Evolutionary conservation across 92 coral and sea anemone genomes (phyloP), one percentile per base, ranked within the genome.

Genomic region (Bergia puertoricense): DNA sequence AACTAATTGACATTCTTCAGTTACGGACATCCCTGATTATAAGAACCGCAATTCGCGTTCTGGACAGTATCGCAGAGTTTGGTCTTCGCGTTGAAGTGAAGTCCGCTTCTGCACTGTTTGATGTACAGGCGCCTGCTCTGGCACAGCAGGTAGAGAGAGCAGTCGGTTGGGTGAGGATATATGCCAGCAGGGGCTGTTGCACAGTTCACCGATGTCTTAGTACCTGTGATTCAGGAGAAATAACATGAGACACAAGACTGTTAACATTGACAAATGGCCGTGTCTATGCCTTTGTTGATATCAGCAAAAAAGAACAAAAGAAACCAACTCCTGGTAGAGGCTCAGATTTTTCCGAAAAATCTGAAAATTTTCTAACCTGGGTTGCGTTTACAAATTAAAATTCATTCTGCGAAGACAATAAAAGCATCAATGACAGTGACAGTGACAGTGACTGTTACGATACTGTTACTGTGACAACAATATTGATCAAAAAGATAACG

Each of bases 141-240:
- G 13, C 81, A 77, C 36, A 77, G 59, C 10, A 40, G 81, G 56
- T 77, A 77, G 57, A 77, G 22, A 4, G 81, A 77, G 16, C 81
- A 77, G 56, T 77, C 81, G 56, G 81, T 77, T 8, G 81, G 81
- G 38, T 77, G 81, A 20, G 81, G 56, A 15, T 77, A 77, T n/a
- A 1, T 44, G 15, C 81, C 81, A 45, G 81, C 54, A 5, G 59
- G 54, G 22, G 54, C 81, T 30, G 81, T 77, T 1, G 54, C 36
- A 23, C 81, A 77, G 81, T 77, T n/a, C 54, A 77, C 81, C 30
- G 44, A 4, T 77, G 50, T 77, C 8, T 11, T 30, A 30, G 30
- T 77, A 14, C 3, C 81, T 77, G 81, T 44, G 30, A 6, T 42
- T 41, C 3, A 44, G 57, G 81, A 77, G 40, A 77, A 22, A 15